Evolutionary conservation across 2,113 vertebrate genomes (phyloP), one percentile per base, ranked within the genome.

Genomic region (Syrrhaptes paradoxus): DNA sequence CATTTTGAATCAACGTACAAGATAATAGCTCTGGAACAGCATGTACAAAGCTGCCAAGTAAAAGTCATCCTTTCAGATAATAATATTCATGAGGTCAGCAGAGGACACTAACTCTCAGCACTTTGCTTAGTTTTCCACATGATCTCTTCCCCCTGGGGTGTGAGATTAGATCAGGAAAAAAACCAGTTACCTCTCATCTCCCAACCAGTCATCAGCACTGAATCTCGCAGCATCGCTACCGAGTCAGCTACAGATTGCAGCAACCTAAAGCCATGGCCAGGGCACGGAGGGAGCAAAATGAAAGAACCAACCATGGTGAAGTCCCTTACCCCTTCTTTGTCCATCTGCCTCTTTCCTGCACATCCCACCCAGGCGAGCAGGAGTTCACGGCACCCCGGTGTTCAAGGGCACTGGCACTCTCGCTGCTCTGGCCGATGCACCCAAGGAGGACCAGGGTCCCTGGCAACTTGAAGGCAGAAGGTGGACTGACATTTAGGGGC

Each of bases 61-160:
- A 38, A 92, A 85, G 59, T 49, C 58, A 82, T 82, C 82, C 58
- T 52, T 94, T 88, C 65, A 68, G 72, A 89, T 87, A 86, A 95
- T 86, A 57, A 41, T n/a, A 93, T 84, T 93, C 79, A 84, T 28
- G 57, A 91, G 92, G 85, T 94, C 87, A 93, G 85, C 55, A 83
- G 38, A 90, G 78, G 80, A 92, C 85, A 86, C 11, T 65, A 85
- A 77, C 72, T 65, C 57, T 79, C 75, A 92, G 76, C 79, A 80
- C 79, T 96, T 85, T 18, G 38, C 52, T 91, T 70, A 54, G 59
- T 90, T 96, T 96, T 93, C 93, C 85, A 80, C 59, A 63, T 67
- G 54, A 77, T 73, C 75, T 79, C 62, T 67, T 92, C 73, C 31
- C 70, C 38, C 52, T 59, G 61, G 61, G 34, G 45, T 80, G 65